These are phyloP conservation scores for Xiphophorus couchianus DNA, from an alignment of 2,113 vertebrate genomes.

Conservation along the genomic window DNA sequence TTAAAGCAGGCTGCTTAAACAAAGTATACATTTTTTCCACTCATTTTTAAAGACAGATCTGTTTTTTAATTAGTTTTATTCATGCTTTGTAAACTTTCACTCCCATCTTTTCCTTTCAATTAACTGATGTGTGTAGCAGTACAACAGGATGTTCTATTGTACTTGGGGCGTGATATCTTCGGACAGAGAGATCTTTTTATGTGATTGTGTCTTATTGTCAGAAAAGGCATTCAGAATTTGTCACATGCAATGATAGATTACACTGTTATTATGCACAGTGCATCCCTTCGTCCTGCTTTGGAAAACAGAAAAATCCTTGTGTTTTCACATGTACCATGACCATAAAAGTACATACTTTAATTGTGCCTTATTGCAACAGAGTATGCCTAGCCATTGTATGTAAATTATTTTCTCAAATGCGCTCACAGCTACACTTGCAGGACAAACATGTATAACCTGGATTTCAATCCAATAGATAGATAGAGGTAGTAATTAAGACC, in stretches of 20 bases:
- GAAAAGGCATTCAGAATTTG: background rate
- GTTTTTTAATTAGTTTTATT: background rate
- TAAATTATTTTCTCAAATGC: background rate
- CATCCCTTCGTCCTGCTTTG: background rate
- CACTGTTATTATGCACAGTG: background rate
- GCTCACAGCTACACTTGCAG: background rate
- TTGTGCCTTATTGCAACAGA: no score
- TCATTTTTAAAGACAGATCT: background rate
- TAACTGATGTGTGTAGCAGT: background rate
- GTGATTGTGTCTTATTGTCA: background rate
- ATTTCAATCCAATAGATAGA: background rate
- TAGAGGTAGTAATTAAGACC: slow-evolving; percentile 43
- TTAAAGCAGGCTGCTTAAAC: background rate
- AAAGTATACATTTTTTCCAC: background rate
- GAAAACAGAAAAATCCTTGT: background rate
- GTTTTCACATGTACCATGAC: background rate
- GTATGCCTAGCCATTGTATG: no score
- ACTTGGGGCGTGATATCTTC: background rate
- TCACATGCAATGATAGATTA: background rate
- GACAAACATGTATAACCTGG: background rate
- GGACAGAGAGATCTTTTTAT: background rate
- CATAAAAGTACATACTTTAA: background rate
- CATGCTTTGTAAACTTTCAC: background rate
- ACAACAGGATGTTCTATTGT: background rate
- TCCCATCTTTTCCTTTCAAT: background rate